Evolutionary conservation across 37 sponge, comb jelly and placozoan genomes (phyloP).

Genomic region (Eunapius fragilis): DNA sequence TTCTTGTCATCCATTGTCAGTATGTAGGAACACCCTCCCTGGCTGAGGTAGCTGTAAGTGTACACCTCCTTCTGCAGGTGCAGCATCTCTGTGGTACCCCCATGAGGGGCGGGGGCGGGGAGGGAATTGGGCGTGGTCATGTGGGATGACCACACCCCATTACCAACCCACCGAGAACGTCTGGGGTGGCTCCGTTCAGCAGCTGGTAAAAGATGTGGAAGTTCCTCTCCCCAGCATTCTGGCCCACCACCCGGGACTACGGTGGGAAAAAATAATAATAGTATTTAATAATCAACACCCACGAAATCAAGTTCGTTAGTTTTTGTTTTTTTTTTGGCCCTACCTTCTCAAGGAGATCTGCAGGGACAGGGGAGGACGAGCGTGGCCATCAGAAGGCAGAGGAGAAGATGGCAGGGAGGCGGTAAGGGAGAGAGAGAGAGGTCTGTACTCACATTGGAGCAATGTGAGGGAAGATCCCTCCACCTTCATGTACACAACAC

Average conservation of each 20-base stretch:
- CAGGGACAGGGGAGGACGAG: background rate
- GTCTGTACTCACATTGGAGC: too few relatives aligned
- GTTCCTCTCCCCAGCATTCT: constrained; percentile 78
- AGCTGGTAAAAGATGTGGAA: constrained; percentile 94
- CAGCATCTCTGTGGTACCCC: constrained; percentile 78
- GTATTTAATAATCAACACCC: too few relatives aligned
- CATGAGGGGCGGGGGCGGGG: background rate
- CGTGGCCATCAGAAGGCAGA: too few relatives aligned
- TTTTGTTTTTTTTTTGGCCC: too few relatives aligned
- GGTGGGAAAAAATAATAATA: background rate
- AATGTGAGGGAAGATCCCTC: too few relatives aligned
- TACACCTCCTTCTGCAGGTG: constrained; percentile 49
- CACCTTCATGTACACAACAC: too few relatives aligned
- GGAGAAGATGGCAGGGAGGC: too few relatives aligned
- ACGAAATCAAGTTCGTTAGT: too few relatives aligned
- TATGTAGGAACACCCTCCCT: constrained; percentile 51
- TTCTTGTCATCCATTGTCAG: constrained; percentile 57
- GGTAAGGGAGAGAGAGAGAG: too few relatives aligned
- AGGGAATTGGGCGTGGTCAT: background rate
- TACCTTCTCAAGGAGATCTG: constrained; percentile 55
- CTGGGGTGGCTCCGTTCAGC: constrained; percentile 52
- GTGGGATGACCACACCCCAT: background rate
- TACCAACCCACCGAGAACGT: constrained; percentile 59
- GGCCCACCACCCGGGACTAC: constrained; percentile 80
- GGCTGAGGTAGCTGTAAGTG: constrained; percentile 52